phyloP scores from a whole-genome alignment of 2,797 vertebrate genomes.

The Tiaroga cobitis region DNA sequence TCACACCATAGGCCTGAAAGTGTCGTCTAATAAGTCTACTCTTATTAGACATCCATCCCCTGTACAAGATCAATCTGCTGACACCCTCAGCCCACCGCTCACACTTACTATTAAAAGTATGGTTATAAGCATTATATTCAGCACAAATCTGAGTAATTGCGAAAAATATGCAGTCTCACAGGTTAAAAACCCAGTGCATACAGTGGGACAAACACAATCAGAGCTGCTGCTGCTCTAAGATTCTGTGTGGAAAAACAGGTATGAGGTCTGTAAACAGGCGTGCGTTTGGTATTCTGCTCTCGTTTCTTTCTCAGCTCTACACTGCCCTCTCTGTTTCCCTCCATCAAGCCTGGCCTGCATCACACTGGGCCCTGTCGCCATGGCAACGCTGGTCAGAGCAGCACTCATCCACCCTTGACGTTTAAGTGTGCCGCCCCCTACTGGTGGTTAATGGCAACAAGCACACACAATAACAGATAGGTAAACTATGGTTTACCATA shows the following conservation, averaged over 20 bases:
- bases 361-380: slow-evolving; percentile 73
- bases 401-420: slow-evolving; percentile 43
- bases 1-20: not conserved
- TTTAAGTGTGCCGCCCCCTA: slow-evolving; percentile 73
- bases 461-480: slow-evolving; percentile 57
- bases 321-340: slow-evolving; percentile 72
- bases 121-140: not conserved
- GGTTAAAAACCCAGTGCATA: not conserved
- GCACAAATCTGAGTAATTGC: not conserved
- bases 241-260: slow-evolving; percentile 7
- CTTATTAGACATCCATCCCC: not conserved
- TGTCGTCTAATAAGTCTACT: slow-evolving; percentile 1
- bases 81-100: not conserved
- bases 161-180: not conserved
- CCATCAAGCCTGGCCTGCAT: slow-evolving; percentile 66
- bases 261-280: slow-evolving; percentile 23
- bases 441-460: slow-evolving; percentile 68
- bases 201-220: not conserved
- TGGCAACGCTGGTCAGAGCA: slow-evolving; percentile 76
- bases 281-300: slow-evolving; percentile 44
- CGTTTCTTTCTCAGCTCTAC: slow-evolving; percentile 68
- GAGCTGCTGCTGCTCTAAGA: not conserved
- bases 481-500: not conserved
- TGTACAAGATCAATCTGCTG: not conserved
- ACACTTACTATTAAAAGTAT: not conserved